These are phyloP conservation scores for Picus viridis DNA, from an alignment of 2,797 vertebrate genomes.

Conservation along the genomic window DNA sequence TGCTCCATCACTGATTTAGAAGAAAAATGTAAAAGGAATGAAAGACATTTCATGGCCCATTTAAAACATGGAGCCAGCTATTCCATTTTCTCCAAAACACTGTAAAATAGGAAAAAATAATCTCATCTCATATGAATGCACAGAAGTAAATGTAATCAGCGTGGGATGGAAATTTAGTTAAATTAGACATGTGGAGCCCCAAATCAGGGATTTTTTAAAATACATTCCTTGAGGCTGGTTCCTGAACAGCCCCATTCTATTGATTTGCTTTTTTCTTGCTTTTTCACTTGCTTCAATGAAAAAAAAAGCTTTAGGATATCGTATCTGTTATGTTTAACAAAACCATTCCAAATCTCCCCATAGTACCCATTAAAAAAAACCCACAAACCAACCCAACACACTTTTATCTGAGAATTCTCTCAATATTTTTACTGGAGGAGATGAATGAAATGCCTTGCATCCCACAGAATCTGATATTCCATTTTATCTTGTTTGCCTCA, in stretches of 20 bases:
- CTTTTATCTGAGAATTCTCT: not conserved
- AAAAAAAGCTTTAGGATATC: not conserved
- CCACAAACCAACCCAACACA: rapidly evolving
- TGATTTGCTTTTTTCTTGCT: not conserved
- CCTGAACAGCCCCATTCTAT: not conserved
- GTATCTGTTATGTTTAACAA: not conserved
- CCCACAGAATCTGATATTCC: constrained; percentile 10
- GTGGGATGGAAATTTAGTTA: not conserved
- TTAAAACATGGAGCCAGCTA: not conserved
- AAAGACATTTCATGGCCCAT: not conserved
- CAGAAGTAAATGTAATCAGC: not conserved
- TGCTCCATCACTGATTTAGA: not conserved
- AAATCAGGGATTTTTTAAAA: not conserved
- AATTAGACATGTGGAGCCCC: not conserved
- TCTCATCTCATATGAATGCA: not conserved
- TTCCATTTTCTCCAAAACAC: not conserved
- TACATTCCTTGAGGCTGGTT: not conserved
- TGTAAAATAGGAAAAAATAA: not conserved
- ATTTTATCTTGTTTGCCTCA: constrained; percentile 12
- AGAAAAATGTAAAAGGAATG: not conserved
- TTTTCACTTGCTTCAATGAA: not conserved
- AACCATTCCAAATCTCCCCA: not conserved
- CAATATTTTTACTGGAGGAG: not conserved
- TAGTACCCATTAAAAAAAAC: not conserved
- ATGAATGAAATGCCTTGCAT: not conserved